These are phyloP conservation scores for Vireo altiloquus DNA, from an alignment of 2,113 vertebrate species.

Conservation along the genomic window DNA sequence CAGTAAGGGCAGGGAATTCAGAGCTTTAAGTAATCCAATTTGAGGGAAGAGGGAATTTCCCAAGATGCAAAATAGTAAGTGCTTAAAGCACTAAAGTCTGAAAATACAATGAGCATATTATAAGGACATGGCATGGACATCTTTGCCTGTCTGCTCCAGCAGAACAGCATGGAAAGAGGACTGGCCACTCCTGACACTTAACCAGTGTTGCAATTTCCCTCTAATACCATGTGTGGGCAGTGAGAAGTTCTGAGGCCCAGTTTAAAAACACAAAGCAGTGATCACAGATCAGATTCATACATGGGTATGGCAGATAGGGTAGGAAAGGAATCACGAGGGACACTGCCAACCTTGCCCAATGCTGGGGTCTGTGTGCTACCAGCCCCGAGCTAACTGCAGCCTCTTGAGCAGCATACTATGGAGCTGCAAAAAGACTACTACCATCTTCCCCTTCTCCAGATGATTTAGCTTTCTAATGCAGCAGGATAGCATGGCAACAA, in stretches of 20 bases:
- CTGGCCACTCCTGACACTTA: background rate
- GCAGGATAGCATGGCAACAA: background rate
- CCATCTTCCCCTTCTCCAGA: background rate
- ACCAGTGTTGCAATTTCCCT: background rate
- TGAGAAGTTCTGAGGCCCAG: background rate
- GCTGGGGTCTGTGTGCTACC: background rate
- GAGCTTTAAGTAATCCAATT: slow-evolving; percentile 26
- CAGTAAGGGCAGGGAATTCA: slow-evolving; percentile 18
- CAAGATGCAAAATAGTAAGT: background rate
- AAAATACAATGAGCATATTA: background rate
- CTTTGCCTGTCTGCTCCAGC: background rate
- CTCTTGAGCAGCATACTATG: background rate
- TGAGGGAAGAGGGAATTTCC: background rate
- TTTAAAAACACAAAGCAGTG: background rate
- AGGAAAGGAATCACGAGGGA: background rate
- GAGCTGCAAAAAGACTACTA: background rate
- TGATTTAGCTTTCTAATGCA: background rate
- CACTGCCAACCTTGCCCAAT: background rate
- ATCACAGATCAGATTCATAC: background rate
- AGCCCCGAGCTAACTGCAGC: background rate
- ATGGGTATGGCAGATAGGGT: fast-evolving
- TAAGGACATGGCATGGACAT: background rate
- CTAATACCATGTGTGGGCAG: background rate
- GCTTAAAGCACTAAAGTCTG: background rate
- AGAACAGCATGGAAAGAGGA: background rate